phyloP scores from a whole-genome alignment of 2,888 invertebrate genomes.

The Atrina japonica region DNA sequence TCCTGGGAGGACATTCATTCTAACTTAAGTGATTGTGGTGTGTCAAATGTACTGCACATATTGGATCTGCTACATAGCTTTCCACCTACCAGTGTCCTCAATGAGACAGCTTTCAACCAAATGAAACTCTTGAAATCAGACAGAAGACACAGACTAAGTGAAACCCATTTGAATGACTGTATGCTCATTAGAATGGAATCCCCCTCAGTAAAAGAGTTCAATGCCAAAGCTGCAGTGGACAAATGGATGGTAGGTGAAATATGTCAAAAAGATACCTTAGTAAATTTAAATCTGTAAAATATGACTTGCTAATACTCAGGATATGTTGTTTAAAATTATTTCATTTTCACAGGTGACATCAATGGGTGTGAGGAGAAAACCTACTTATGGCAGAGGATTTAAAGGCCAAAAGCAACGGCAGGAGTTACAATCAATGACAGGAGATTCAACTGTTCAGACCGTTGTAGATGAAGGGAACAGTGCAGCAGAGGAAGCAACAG shows the following conservation, averaged over 20 bases:
- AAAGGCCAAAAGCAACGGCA: no score
- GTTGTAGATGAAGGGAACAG: no score
- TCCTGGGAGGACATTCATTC: slow-evolving; percentile 13
- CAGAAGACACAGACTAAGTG: neutral
- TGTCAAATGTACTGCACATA: neutral
- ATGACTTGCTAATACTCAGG: no score
- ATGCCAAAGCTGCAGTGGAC: slow-evolving; percentile 6
- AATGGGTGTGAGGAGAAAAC: no score
- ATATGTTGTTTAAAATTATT: no score
- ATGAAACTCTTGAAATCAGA: slow-evolving; percentile 20
- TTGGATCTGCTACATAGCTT: slow-evolving; percentile 14
- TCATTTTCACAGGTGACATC: no score
- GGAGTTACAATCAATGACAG: no score
- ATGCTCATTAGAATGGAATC: slow-evolving; percentile 9
- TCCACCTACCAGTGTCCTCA: slow-evolving; percentile 14
- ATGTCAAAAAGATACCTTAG: no score
- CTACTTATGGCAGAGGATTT: no score
- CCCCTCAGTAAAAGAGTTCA: slow-evolving; percentile 6
- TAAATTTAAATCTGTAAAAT: no score
- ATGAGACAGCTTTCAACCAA: slow-evolving; percentile 17
- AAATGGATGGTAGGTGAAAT: slow-evolving; percentile 25
- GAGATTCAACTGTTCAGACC: no score
- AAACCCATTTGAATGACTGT: slow-evolving; percentile 1
- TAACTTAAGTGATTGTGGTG: neutral
- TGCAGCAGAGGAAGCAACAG: no score